These are phyloP conservation scores for Cryptotis parvus DNA, from an alignment of 2,113 vertebrate species.

Conservation along the genomic window DNA sequence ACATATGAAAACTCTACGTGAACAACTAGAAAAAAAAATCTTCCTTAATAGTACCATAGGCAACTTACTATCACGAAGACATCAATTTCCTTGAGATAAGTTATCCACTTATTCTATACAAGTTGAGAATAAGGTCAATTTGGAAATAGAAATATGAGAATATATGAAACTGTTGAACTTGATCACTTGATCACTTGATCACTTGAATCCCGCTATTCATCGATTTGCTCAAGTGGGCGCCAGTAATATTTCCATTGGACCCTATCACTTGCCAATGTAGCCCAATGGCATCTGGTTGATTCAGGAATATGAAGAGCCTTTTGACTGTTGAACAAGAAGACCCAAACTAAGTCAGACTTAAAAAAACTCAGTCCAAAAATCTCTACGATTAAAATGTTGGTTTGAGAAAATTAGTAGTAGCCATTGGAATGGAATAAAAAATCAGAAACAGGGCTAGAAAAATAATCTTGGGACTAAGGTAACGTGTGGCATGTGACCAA, in stretches of 20 bases:
- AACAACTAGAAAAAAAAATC: background rate
- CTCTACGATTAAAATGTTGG: background rate
- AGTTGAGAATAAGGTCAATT: background rate
- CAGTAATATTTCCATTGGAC: too few species aligned
- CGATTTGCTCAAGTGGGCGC: too few species aligned
- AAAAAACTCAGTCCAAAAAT: background rate
- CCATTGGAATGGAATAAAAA: background rate
- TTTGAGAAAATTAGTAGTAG: background rate
- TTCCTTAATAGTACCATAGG: background rate
- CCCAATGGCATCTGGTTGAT: too few species aligned
- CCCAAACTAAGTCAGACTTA: background rate
- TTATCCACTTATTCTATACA: background rate
- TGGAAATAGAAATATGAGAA: constrained; percentile 5
- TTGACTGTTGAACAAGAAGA: background rate
- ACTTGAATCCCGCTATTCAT: too few species aligned
- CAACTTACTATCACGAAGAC: background rate
- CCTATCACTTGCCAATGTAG: too few species aligned
- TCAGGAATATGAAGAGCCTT: too few species aligned
- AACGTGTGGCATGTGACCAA: too few species aligned
- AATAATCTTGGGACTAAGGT: too few species aligned
- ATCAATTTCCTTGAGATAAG: background rate
- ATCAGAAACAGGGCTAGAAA: too few species aligned
- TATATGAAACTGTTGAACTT: background rate
- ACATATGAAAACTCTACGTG: background rate
- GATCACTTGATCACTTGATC: too few species aligned